Conservation (phyloP, 2,113 vertebrate genomes). For the Bujurquina vittata region DNA sequence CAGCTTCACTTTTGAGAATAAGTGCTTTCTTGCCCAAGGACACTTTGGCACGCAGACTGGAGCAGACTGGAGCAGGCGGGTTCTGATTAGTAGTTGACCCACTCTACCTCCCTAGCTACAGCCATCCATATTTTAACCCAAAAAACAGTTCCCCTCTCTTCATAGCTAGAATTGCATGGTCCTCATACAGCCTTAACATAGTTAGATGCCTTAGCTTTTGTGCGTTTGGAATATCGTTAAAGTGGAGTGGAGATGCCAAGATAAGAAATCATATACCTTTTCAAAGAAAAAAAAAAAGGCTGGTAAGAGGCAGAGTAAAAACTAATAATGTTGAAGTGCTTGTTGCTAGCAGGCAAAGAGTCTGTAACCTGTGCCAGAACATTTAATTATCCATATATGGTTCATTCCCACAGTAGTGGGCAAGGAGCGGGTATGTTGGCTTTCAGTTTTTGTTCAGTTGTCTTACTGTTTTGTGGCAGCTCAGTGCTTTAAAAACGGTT, state of each 20-base stretch:
- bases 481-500: background rate
- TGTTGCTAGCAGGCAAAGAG: background rate
- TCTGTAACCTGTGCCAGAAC: background rate
- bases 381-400: constrained; percentile 54
- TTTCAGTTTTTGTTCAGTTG: constrained; percentile 42
- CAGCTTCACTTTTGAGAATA: no score
- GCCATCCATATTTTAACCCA: background rate
- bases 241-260: background rate
- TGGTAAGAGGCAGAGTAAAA: background rate
- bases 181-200: background rate
- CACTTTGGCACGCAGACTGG: no score
- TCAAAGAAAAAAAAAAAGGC: background rate
- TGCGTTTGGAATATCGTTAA: background rate
- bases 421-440: constrained; percentile 24
- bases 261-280: background rate
- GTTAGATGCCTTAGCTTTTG: background rate
- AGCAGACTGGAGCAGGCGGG: no score
- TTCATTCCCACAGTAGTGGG: constrained; percentile 56
- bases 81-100: no score
- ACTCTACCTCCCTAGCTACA: no score
- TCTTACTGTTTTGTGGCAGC: constrained; percentile 6
- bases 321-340: background rate
- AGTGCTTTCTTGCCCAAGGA: no score
- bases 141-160: background rate
- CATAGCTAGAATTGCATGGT: background rate